Evolutionary conservation across 2,888 invertebrate genomes (phyloP), one percentile per base, ranked within the genome.

Genomic region (Venusia cambrica): DNA sequence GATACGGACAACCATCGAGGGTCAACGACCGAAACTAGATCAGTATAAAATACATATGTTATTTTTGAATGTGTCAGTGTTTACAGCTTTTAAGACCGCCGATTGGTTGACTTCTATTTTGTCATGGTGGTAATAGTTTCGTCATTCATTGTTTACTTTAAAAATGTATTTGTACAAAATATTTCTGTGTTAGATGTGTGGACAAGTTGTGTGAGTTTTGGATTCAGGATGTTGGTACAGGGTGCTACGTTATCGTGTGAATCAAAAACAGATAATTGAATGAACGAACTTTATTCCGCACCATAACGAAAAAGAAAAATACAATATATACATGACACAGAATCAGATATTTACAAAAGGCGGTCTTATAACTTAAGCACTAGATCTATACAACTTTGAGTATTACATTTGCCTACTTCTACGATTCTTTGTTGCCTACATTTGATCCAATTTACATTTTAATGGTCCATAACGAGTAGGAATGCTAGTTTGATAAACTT

Each of bases 251-350:
- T 13, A 14, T 4, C 7, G 2, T 21, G 4, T 15, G 19, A 39
- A 39, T 33, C 17, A 39, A 39, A 39, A 39, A 30, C 34, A 35
- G 26, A 26, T 41, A 18, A 12, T 30, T 17, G 28, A 16, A 39
- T 24, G 25, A 38, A 46, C 26, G 18, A 19, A 33, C 13, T 37
- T 42, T 39, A 39, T 39, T 39, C 24, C 34, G 34, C 39, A 39
- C 26, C 30, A 31, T 18, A 39, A 38, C 24, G 30, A 32, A 34
- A 13, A 27, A 29, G n/a, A 31, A 34, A 24, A 30, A 21, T 19
- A 45, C 30, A 27, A 14, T 11, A 24, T 24, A 36, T 11, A n/a
- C n/a, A n/a, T 16, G 26, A 18, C 16, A 35, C 8, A 35, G n/a
- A n/a, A n/a, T n/a, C n/a, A n/a, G n/a, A 26, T 6, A 15, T 8